Evolutionary conservation across 2,797 vertebrate species (phyloP).

Genomic region (Hapalemur alaotrensis): DNA sequence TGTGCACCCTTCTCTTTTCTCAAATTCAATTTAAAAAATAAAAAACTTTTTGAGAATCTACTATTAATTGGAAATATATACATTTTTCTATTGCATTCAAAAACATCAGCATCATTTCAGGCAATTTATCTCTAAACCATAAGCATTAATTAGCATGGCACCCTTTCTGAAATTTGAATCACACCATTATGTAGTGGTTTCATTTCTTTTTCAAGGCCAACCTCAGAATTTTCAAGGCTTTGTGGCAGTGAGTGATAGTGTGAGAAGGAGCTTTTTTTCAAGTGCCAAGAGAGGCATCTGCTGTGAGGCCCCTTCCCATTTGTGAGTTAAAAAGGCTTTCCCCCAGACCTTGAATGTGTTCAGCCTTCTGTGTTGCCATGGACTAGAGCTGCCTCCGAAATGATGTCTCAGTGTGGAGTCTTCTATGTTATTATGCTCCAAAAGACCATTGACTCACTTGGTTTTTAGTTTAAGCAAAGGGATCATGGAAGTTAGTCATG

Average conservation of each 20-base stretch:
- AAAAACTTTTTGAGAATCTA: not conserved
- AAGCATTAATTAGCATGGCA: not conserved
- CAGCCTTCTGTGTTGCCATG: slow-evolving; percentile 24
- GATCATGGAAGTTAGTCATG: not conserved
- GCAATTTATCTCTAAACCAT: slow-evolving; percentile 5
- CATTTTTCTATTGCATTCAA: not conserved
- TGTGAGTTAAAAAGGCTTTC: not conserved
- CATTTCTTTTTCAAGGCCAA: slow-evolving; percentile 38
- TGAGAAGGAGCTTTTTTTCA: slow-evolving; percentile 19
- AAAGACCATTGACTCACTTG: slow-evolving; percentile 1
- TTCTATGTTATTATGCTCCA: not conserved
- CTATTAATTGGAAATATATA: not conserved
- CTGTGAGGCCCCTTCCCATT: not conserved
- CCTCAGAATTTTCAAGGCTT: slow-evolving; percentile 51
- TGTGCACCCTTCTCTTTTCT: not conserved
- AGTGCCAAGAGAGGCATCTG: slow-evolving; percentile 44
- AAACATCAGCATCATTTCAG: slow-evolving; percentile 13
- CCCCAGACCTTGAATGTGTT: not conserved
- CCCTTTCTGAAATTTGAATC: slow-evolving; percentile 13
- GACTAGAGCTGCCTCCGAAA: slow-evolving; percentile 28
- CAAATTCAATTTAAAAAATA: not conserved
- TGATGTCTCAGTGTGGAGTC: slow-evolving; percentile 1
- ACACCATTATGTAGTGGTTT: not conserved
- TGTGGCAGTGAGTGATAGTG: slow-evolving; percentile 37
- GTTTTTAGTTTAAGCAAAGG: slow-evolving; percentile 48